Evolutionary conservation across 2,113 vertebrate genomes (phyloP), one percentile per base, ranked within the genome.

Genomic region (Sceloporus undulatus): DNA sequence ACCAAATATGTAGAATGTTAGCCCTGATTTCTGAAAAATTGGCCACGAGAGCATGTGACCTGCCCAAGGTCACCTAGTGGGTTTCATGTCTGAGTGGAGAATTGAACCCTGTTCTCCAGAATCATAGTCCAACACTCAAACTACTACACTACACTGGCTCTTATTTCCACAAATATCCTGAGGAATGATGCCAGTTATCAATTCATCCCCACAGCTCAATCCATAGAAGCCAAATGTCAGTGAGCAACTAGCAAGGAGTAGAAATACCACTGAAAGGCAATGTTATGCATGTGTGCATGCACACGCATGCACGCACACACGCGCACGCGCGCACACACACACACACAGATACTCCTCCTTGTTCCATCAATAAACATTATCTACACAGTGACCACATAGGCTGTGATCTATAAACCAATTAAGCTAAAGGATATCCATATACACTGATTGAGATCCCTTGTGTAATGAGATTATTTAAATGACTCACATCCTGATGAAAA

Each of bases 391-490:
- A 62, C 70, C 68, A 34, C 34, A 74, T 23, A 59, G 27, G 29
- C 34, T 85, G 16, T 48, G 38, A 84, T 73, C 77, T 87, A 87
- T 71, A 80, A 56, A 80, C n/a, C 14, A 34, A 34, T 73, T 87
- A 81, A 73, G 52, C 34, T 73, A 38, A 81, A 74, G 38, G 27
- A 42, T 23, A 56, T 59, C 21, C 34, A 56, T 79, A 9, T 79
- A 84, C 66, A 16, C 48, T 25, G 9, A 54, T 21, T 71, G 42
- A 42, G 82, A 54, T 54, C 82, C 27, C n/a, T 56, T 71, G 79
- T 9, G 65, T 87, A 56, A 70, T 87, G 14, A 87, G 68, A 56
- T 87, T 87, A 87, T 81, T 74, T 52, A 10, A 42, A 74, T 81
- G 68, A 52, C 27, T 66, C 68, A 87, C 42, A 87, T 73, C 68